Base-by-base conservation (phyloP, 2,888 invertebrate genomes). In the Dione vanillae region DNA sequence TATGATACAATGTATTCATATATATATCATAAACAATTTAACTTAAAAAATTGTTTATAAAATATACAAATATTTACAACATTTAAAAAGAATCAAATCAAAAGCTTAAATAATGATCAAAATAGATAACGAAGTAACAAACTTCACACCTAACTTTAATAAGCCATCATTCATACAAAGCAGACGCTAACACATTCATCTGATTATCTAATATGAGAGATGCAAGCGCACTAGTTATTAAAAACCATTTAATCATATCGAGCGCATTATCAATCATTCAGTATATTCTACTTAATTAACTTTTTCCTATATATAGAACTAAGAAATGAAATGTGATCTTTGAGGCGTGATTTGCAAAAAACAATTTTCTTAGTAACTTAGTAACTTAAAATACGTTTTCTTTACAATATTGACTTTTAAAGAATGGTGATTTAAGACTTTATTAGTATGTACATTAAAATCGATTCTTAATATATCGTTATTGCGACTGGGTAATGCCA, bases 161-260 rank as follows among this genome's bases (percentile, higher is more conserved):
- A 65, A 59, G n/a, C 59, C 35, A 43, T 70, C 59, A 65, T 35
- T 51, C 56, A 41, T 43, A 45, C 16, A 20, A 37, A 19, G 47
- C 27, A 47, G 56, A 58, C 43, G 51, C 58, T 40, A 43, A 65
- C 45, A 40, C 64, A 45, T 40, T 27, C 8, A 37, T 14, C 65
- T 61, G 27, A 54, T 65, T 41, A 58, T 20, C 45, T 41, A 56
- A 56, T 61, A 59, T 66, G 12, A 37, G n/a, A 68, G 41, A 54
- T 54, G 61, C 70, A 58, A 56, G 64, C 52, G 54, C n/a, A 54
- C 52, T 20, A 59, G 43, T 78, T 75, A 81, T 82, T 83, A 83
- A 78, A 81, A 80, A 80, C 41, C 75, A 75, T 75, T 83, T 76
- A 75, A 81, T 82, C 78, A 78, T 74, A 75, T 67, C 40, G 19